Conservation (phyloP, 2,113 vertebrate genomes). For the Motacilla alba region DNA sequence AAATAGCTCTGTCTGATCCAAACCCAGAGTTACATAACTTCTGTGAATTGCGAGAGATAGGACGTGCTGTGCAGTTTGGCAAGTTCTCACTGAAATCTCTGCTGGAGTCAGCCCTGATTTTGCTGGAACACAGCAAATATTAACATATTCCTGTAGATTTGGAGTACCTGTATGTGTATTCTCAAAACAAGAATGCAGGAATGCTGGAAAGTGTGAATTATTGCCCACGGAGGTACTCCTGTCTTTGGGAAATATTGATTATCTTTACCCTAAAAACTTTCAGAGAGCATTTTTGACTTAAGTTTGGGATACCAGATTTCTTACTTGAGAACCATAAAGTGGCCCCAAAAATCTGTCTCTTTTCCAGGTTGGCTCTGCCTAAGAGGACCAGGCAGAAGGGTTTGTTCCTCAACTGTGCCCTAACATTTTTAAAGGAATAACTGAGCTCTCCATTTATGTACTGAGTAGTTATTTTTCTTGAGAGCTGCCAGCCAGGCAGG, state of each 20-base stretch:
- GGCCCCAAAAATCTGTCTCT: not conserved
- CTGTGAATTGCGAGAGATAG: not conserved
- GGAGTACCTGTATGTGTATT: not conserved
- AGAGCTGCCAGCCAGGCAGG: not conserved
- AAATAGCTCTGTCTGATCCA: not conserved
- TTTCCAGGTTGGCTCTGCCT: not conserved
- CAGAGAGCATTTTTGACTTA: not conserved
- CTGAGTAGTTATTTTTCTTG: not conserved
- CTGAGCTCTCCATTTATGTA: not conserved
- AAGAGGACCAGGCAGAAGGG: not conserved
- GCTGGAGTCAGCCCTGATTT: not conserved
- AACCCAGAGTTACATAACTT: not conserved
- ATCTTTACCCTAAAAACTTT: not conserved
- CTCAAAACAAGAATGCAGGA: not conserved
- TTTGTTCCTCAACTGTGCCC: not conserved
- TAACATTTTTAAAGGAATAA: not conserved
- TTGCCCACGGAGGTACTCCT: not conserved
- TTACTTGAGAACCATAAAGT: not conserved
- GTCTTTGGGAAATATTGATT: not conserved
- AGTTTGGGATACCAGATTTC: not conserved
- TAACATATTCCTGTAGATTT: not conserved
- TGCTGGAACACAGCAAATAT: not conserved
- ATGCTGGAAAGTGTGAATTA: not conserved
- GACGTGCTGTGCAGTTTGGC: not conserved
- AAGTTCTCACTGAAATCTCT: not conserved